Conservation (phyloP, 2,113 vertebrate genomes). For the human (Homo sapiens) region DNA sequence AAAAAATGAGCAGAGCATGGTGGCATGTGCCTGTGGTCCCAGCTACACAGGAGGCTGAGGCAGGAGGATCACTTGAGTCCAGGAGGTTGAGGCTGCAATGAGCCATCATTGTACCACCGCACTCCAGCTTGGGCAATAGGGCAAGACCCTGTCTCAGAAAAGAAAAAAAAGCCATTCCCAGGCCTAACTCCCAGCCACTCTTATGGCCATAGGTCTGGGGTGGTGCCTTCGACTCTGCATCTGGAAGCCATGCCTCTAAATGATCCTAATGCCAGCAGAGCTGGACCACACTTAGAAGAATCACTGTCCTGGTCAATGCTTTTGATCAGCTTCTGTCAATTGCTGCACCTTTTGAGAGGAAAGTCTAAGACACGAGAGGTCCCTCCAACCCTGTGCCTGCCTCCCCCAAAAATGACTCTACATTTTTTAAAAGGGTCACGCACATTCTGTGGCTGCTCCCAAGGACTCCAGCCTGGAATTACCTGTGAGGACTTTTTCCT, state of each 20-base stretch:
- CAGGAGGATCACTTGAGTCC: background rate
- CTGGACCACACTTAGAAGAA: background rate
- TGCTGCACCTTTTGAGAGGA: background rate
- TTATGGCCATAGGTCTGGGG: rapidly evolving
- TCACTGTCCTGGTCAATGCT: rapidly evolving
- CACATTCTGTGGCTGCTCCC: background rate
- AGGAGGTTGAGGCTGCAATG: background rate
- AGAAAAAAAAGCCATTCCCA: background rate
- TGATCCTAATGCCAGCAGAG: background rate
- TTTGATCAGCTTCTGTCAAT: background rate
- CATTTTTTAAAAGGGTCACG: background rate
- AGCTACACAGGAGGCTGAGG: background rate
- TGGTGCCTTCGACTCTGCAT: background rate
- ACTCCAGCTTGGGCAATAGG: background rate
- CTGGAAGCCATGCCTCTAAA: too few relatives aligned
- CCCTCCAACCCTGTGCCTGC: too few relatives aligned
- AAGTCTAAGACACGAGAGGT: too few relatives aligned
- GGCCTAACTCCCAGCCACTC: background rate
- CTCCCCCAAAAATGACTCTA: background rate
- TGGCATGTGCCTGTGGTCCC: background rate
- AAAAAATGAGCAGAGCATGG: background rate
- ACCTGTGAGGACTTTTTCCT: background rate
- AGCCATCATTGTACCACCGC: background rate
- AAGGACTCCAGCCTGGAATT: background rate
- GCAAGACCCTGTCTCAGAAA: background rate